Evolutionary conservation across 2,888 invertebrate genomes (phyloP).

Genomic region (Amphipyra berbera): DNA sequence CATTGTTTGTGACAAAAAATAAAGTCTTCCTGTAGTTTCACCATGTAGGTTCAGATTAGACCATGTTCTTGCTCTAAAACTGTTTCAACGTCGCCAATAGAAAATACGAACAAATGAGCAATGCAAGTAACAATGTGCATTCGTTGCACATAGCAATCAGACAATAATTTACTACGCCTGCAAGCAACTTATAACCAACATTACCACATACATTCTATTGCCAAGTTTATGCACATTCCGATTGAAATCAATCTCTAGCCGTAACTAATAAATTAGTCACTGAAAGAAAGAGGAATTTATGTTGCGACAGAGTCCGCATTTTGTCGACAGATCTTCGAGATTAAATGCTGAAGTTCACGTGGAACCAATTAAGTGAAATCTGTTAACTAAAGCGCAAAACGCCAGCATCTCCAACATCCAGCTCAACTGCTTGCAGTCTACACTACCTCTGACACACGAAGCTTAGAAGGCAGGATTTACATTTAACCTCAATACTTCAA

Average conservation of each 20-base stretch:
- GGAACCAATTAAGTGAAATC: not conserved
- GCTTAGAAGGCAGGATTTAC: no score
- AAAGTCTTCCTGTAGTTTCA: not conserved
- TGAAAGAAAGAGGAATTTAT: conserved; percentile 27
- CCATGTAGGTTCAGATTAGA: not conserved
- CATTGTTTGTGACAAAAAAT: not conserved
- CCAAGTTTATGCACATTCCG: conserved; percentile 49
- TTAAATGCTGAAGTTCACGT: conserved; percentile 1
- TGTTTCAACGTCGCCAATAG: not conserved
- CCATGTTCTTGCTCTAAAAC: no score
- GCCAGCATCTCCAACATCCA: no score
- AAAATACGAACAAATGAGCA: not conserved
- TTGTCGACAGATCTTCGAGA: conserved; percentile 5
- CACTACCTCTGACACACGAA: not conserved
- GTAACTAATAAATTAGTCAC: conserved; percentile 43
- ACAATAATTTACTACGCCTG: conserved; percentile 40
- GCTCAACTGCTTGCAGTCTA: no score
- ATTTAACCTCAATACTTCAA: not conserved
- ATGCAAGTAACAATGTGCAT: conserved; percentile 7
- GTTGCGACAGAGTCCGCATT: conserved; percentile 23
- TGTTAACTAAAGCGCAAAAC: no score
- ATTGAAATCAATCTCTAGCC: conserved; percentile 51
- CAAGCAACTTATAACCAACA: conserved; percentile 25
- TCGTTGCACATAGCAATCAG: conserved; percentile 31
- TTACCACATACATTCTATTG: conserved; percentile 47